A percentile compares a stretch with the other conserved stretches of the same genome.
Evolutionary conservation across 2,113 vertebrate species (phyloP).

Genomic region (Oreochromis spilurus): DNA sequence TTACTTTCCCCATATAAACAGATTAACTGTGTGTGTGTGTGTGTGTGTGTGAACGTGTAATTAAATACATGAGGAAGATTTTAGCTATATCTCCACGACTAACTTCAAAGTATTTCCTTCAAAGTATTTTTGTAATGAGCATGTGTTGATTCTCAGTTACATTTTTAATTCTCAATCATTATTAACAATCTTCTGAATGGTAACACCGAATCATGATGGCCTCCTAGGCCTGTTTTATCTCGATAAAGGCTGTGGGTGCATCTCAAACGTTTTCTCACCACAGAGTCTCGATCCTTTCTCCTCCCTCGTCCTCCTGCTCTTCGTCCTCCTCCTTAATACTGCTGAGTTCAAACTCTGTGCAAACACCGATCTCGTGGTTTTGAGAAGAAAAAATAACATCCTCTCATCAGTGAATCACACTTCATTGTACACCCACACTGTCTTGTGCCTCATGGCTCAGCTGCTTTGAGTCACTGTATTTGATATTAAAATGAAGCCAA

Average conservation of each 20-base stretch:
- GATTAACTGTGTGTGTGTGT: rapidly evolving
- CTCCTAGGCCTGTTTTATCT: slow-evolving; percentile 1
- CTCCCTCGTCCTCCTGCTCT: neutral
- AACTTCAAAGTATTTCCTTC: neutral
- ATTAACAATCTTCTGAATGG: neutral
- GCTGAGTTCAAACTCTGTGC: neutral
- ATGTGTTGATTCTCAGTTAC: neutral
- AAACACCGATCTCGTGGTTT: neutral
- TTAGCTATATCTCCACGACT: neutral
- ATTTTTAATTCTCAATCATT: neutral
- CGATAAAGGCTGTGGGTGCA: neutral
- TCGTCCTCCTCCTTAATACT: neutral
- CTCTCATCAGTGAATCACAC: slow-evolving; percentile 19
- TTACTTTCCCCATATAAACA: neutral
- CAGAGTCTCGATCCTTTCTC: neutral
- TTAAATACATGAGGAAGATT: neutral
- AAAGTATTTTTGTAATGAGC: neutral
- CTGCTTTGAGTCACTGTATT: neutral
- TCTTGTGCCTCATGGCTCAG: slow-evolving; percentile 1
- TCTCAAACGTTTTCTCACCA: neutral
- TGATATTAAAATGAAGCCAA: neutral
- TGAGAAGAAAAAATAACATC: neutral
- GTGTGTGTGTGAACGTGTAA: neutral
- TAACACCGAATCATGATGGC: neutral
- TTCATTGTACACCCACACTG: slow-evolving; percentile 1